Conservation (phyloP, 1,140 invertebrate species). For the Chlorops oryzae region DNA sequence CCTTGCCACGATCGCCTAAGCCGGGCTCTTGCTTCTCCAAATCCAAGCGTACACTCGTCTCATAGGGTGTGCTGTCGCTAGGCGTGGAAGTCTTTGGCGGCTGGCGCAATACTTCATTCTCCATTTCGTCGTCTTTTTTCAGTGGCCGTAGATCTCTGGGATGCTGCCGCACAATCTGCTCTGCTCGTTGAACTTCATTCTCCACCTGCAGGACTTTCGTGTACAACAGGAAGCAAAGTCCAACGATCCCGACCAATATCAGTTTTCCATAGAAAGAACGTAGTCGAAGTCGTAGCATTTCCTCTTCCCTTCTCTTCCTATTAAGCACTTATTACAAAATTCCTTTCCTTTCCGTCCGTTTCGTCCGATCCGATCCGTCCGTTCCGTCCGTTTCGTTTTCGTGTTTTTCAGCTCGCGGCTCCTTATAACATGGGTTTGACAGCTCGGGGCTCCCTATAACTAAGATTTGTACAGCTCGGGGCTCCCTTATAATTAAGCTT, state of each 20-base stretch:
- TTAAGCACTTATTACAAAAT: too few relatives aligned
- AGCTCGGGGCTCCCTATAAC: too few relatives aligned
- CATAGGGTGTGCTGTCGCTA: conserved; percentile 33
- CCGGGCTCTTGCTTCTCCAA: conserved; percentile 42
- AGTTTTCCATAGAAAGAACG: conserved; percentile 45
- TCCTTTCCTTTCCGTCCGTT: too few relatives aligned
- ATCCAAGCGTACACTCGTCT: conserved; percentile 43
- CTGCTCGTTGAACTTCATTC: conserved; percentile 6
- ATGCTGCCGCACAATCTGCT: background rate
- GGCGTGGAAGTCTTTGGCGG: conserved; percentile 22
- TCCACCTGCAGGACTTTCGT: conserved; percentile 32
- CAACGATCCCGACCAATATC: conserved; percentile 38
- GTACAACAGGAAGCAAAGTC: conserved; percentile 40
- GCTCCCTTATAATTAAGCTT: too few relatives aligned
- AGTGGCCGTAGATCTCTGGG: conserved; percentile 10
- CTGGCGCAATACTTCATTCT: conserved; percentile 24
- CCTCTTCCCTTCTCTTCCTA: background rate
- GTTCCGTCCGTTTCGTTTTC: too few relatives aligned
- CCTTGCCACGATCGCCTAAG: conserved; percentile 61
- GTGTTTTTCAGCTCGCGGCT: too few relatives aligned
- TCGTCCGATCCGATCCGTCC: too few relatives aligned
- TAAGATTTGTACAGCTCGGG: too few relatives aligned
- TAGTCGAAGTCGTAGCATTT: conserved; percentile 44
- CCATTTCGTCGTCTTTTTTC: conserved; percentile 11
- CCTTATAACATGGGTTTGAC: too few relatives aligned